phyloP scores from a whole-genome alignment of 2,797 vertebrate species.

The Acanthornis magna region DNA sequence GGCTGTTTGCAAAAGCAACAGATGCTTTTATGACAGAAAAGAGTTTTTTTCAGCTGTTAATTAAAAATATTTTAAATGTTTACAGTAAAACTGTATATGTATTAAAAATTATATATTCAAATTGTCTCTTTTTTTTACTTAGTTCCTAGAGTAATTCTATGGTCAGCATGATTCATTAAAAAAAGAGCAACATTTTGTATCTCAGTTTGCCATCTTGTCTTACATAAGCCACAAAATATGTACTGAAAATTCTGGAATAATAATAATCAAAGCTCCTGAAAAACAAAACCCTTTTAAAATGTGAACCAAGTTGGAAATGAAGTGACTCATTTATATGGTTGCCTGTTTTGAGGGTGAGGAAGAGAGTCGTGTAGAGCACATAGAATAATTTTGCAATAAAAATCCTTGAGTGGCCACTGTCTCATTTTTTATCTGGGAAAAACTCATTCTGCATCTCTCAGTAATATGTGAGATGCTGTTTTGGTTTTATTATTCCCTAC shows the following conservation, averaged over 20 bases:
- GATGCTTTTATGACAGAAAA: not conserved
- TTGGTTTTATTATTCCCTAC: not conserved
- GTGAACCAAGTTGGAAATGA: not conserved
- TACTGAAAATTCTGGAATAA: not conserved
- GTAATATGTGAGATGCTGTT: not conserved
- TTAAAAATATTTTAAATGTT: not conserved
- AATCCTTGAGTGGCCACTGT: not conserved
- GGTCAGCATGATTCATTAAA: not conserved
- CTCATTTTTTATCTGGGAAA: not conserved
- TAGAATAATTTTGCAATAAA: not conserved
- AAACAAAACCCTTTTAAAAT: not conserved
- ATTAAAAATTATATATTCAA: not conserved
- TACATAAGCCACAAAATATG: not conserved
- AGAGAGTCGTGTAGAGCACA: not conserved
- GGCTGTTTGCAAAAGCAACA: not conserved
- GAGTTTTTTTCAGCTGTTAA: not conserved
- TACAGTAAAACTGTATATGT: not conserved
- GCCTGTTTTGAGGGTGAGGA: not conserved
- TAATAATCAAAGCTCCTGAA: not conserved
- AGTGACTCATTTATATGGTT: not conserved
- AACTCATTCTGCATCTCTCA: not conserved
- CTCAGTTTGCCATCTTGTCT: not conserved
- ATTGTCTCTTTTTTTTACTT: accelerated
- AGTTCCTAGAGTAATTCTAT: not conserved
- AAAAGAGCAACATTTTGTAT: not conserved